Base-by-base conservation (phyloP, 2,888 invertebrate genomes). In the Dynastes tityus region DNA sequence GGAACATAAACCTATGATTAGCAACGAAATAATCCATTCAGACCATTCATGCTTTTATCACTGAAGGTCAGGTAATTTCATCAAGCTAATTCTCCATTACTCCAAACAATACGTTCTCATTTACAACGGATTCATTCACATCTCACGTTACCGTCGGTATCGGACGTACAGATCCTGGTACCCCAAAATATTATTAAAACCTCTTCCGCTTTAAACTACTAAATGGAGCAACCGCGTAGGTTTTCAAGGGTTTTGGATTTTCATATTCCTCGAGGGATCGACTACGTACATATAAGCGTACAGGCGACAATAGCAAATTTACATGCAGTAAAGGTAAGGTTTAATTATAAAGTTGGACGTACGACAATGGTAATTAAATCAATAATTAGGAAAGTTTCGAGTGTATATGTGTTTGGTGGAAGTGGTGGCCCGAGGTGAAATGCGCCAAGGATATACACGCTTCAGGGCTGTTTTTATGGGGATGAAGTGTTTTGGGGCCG, bases 291-390 rank as follows among this genome's bases (percentile, higher is more conserved):
- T 45, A 45, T 45, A 45, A 45, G 45, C 45, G 45, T 45, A 45
- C 45, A 45, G 45, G 45, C 16, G 67, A 67, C 67, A 67, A 67
- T 67, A 11, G 70, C 45, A 55, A 53, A 53, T 76, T 68, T 58
- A 67, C 65, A 65, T 77, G 77, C 58, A 40, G 49, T 81, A 80
- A 81, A 81, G 79, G 80, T 79, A 51, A 78, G 78, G 79, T 77
- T 80, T 75, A 80, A 82, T 81, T 82, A 81, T 79, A 80, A 81
- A 82, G 79, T 82, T 67, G 71, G 71, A n/a, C 37, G 37, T 27
- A 71, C 64, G 77, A 82, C 80, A 82, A 81, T 22, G 58, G 71
- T 81, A 81, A 82, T 81, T 82, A 79, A 81, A 81, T 82, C 81
- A 80, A 80, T 81, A 79, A 81, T 82, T 80, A 79, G 78, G 51